These are phyloP conservation scores for Torymus texanus DNA, from an alignment of 2,888 invertebrate species.

Conservation along the genomic window DNA sequence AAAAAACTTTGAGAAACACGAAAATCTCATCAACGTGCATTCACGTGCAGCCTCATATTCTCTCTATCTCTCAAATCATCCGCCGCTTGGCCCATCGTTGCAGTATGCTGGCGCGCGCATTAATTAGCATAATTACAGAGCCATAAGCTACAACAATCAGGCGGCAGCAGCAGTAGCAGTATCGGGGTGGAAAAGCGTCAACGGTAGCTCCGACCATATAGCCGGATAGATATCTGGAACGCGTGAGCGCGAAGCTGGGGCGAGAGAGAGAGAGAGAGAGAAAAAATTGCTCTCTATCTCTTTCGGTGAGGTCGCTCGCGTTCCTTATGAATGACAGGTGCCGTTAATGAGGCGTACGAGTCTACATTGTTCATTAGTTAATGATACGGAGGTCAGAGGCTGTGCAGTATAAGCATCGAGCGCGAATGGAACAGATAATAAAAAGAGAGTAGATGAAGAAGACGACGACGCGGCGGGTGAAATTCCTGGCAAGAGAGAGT, in stretches of 20 bases:
- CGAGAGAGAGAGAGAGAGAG: not conserved
- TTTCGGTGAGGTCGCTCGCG: not conserved
- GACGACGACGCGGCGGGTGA: not conserved
- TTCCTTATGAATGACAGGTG: slow-evolving; percentile 46
- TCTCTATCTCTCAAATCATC: no score
- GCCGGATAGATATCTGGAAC: not conserved
- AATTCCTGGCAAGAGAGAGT: no score
- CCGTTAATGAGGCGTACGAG: slow-evolving; percentile 51
- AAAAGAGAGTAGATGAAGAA: slow-evolving; percentile 10
- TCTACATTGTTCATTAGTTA: slow-evolving; percentile 54
- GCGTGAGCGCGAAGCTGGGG: not conserved
- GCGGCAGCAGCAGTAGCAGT: not conserved
- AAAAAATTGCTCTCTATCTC: slow-evolving; percentile 20
- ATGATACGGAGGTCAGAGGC: slow-evolving; percentile 52
- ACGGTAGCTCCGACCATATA: no score
- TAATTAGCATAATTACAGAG: slow-evolving; percentile 50
- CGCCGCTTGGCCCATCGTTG: no score
- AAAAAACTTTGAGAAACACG: no score
- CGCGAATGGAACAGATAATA: slow-evolving; percentile 18
- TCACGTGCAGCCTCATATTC: no score
- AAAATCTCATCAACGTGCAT: no score
- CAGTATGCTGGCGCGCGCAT: not conserved
- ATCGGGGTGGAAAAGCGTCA: no score
- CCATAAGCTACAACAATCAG: slow-evolving; percentile 30
- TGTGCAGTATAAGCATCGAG: not conserved